phyloP scores from a whole-genome alignment of 2,113 vertebrate genomes.

The Solenodon paradoxus region DNA sequence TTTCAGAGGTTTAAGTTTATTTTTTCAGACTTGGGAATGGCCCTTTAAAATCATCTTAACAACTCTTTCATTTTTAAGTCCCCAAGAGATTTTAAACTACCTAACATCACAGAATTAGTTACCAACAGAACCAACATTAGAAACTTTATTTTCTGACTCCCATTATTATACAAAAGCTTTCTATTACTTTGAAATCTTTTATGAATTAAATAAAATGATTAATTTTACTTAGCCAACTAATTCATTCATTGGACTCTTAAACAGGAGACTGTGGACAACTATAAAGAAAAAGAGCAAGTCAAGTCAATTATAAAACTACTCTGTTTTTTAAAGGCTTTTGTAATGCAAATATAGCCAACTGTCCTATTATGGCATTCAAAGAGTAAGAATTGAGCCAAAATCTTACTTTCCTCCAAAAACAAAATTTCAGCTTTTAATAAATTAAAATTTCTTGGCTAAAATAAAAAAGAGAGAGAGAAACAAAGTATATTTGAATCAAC shows the following conservation, averaged over 20 bases:
- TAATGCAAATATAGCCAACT: background rate
- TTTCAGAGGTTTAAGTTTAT: constrained; percentile 49
- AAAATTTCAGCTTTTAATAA: constrained; percentile 51
- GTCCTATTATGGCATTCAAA: constrained; percentile 16
- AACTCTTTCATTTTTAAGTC: constrained; percentile 25
- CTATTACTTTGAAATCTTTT: background rate
- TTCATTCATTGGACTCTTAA: background rate
- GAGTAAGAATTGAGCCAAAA: constrained; percentile 11
- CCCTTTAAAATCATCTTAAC: constrained; percentile 44
- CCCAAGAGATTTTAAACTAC: constrained; percentile 6
- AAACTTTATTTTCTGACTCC: constrained; percentile 27
- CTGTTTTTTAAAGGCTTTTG: background rate
- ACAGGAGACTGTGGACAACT: background rate
- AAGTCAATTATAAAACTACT: background rate
- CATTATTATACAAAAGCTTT: background rate
- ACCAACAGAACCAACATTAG: constrained; percentile 18
- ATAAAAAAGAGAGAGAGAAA: background rate
- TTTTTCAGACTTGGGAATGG: constrained; percentile 46
- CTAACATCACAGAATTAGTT: constrained; percentile 35
- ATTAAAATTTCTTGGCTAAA: constrained; percentile 4
- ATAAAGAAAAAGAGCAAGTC: constrained; percentile 4
- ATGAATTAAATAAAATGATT: constrained; percentile 43
- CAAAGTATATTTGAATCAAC: background rate
- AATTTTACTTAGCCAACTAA: background rate
- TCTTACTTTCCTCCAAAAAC: constrained; percentile 20